Evolutionary conservation across 2,113 vertebrate species (phyloP), one percentile per base, ranked within the genome.

Genomic region (Herpailurus yagouaroundi): DNA sequence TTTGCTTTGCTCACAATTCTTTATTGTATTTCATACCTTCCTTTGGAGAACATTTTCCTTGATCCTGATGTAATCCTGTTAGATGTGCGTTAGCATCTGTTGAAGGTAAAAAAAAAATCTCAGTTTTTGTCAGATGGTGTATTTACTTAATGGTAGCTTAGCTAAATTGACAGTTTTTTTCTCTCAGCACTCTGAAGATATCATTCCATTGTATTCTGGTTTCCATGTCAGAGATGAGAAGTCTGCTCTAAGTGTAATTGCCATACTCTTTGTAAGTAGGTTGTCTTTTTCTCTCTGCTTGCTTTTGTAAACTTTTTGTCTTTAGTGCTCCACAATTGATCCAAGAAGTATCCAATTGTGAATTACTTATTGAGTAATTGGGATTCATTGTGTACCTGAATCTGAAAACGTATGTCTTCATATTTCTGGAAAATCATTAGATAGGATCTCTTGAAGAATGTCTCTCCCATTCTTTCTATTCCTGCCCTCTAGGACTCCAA

Each of bases 391-490:
- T 38, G 9, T 74, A 8, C 57, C 64, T 87, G 18, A 74, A 36
- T 91, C 74, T 82, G 77, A 88, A 69, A 29, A 92, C 82, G 16
- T 74, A 48, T 73, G 19, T 87, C 48, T 82, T 82, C 6, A 15
- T 77, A 83, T 77, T 88, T 92, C 48, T 76, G 68, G 63, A 87
- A 88, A 95, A 92, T 91, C 29, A 55, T 89, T 89, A 79, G 18
- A 50, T 13, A 88, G 4, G 50, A 48, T 41, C n/a, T 92, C 50
- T 82, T 41, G 5, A 89, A 85, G 69, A 81, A 81, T 33, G 9
- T 74, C 29, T 79, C 86, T 66, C 41, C 27, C 41, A 23, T 91
- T 63, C 41, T 87, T 41, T 87, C 81, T 50, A 38, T 52, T 93
- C 55, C 89, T 79, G 7, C 57, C n/a, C 45, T 79, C 84, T 89